A percentile compares a stretch with the other conserved stretches of the same genome.
Evolutionary conservation across 2,888 invertebrate species (phyloP).

Genomic region (Baronia brevicornis): DNA sequence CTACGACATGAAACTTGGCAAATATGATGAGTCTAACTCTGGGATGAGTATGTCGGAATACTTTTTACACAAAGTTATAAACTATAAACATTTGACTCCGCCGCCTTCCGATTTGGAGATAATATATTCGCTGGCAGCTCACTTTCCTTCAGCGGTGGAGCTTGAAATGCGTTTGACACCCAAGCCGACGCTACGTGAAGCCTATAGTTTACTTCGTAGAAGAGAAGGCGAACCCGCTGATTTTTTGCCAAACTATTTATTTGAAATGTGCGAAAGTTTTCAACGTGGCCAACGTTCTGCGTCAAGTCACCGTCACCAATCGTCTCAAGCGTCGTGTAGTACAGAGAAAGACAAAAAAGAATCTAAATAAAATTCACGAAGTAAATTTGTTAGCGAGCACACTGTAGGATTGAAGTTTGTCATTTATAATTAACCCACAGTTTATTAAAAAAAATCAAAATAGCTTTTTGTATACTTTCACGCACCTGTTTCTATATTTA

Average conservation of each 20-base stretch:
- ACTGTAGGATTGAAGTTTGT: too few relatives aligned
- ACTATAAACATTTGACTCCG: conserved; percentile 59
- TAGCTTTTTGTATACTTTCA: too few relatives aligned
- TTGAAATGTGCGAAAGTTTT: conserved; percentile 69
- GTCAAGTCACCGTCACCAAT: conserved; percentile 47
- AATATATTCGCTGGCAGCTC: conserved; percentile 64
- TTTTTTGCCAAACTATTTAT: conserved; percentile 66
- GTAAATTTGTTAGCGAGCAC: too few relatives aligned
- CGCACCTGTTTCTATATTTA: too few relatives aligned
- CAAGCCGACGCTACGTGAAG: conserved; percentile 64
- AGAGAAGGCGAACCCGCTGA: conserved; percentile 61
- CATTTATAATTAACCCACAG: too few relatives aligned
- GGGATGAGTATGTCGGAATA: conserved; percentile 66
- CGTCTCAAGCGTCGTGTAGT: conserved; percentile 31
- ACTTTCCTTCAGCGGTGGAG: conserved; percentile 64
- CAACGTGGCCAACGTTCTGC: conserved; percentile 58
- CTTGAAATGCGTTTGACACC: conserved; percentile 63
- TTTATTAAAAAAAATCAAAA: too few relatives aligned
- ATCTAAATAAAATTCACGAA: conserved; percentile 12
- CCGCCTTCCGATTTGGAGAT: conserved; percentile 68
- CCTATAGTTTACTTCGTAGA: conserved; percentile 60
- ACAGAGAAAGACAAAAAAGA: conserved; percentile 34
- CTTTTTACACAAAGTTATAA: conserved; percentile 65
- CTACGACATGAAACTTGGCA: conserved; percentile 65
- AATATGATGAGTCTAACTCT: conserved; percentile 51